A percentile compares a stretch with the other conserved stretches of the same genome.
phyloP scores from a whole-genome alignment of 2,888 invertebrate species.

The Leptogaster cylindrica region DNA sequence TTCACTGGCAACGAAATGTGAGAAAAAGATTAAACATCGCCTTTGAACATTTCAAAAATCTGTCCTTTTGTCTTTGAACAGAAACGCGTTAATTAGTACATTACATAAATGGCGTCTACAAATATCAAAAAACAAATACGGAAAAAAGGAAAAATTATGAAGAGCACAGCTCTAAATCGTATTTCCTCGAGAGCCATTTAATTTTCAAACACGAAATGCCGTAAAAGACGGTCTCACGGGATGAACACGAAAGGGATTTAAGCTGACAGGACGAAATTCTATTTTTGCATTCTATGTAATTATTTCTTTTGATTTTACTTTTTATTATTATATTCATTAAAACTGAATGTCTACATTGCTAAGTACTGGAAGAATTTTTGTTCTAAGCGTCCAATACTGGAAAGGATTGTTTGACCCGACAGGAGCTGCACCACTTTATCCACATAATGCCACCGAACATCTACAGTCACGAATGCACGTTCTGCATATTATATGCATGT shows the following conservation, averaged over 20 bases:
- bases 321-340: not conserved
- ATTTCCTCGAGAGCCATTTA: constrained; percentile 27
- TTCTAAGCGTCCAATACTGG: too few species aligned
- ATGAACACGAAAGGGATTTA: not conserved
- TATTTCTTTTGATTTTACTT: not conserved
- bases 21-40: constrained; percentile 16
- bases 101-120: constrained; percentile 35
- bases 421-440: constrained; percentile 17
- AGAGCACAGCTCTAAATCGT: constrained; percentile 36
- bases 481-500: not conserved
- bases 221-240: constrained; percentile 12
- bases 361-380: too few species aligned
- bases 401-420: too few species aligned
- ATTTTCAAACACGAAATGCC: not conserved
- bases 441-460: constrained; percentile 15
- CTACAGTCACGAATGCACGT: not conserved
- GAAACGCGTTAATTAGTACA: constrained; percentile 38
- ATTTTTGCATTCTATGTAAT: constrained; percentile 7
- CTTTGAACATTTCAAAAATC: constrained; percentile 16
- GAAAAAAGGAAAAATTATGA: too few species aligned
- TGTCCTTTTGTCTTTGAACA: constrained; percentile 30
- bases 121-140: constrained; percentile 19
- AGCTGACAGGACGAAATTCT: not conserved
- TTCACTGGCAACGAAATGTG: not conserved
- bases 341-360: too few species aligned